Evolutionary conservation across 2,797 vertebrate species (phyloP).

Genomic region (Semaprochilodus insignis): DNA sequence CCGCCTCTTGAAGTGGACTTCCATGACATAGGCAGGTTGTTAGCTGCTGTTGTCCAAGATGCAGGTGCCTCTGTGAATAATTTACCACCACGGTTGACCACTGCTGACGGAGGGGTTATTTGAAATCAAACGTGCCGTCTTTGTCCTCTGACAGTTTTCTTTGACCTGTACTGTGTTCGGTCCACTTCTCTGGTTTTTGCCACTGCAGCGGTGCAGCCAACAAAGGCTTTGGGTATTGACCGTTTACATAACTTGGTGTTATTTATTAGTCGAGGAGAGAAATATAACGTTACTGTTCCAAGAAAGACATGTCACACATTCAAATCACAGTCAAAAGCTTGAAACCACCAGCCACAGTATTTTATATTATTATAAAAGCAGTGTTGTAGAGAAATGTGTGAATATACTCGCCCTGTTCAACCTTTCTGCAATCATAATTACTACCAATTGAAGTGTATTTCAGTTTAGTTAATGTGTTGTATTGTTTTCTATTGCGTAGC

Average conservation of each 20-base stretch:
- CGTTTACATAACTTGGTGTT: background rate
- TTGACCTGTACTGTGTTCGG: constrained; percentile 32
- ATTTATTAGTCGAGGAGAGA: too few species aligned
- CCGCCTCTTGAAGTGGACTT: constrained; percentile 49
- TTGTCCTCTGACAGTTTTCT: constrained; percentile 53
- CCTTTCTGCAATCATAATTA: too few species aligned
- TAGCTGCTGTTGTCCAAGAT: constrained; percentile 52
- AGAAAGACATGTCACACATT: too few species aligned
- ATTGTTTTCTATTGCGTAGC: too few species aligned
- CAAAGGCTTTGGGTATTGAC: background rate
- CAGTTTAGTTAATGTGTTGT: too few species aligned
- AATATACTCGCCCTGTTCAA: too few species aligned
- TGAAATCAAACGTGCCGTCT: constrained; percentile 58
- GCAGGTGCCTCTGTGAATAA: constrained; percentile 61
- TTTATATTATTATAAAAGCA: too few species aligned
- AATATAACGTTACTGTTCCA: too few species aligned
- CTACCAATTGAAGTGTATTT: too few species aligned
- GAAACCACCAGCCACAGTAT: too few species aligned
- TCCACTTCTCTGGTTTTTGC: constrained; percentile 4
- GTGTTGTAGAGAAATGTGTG: too few species aligned
- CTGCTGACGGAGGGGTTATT: constrained; percentile 63
- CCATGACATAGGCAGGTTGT: constrained; percentile 58
- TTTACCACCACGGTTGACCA: constrained; percentile 62
- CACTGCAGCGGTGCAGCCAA: background rate
- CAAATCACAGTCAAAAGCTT: too few species aligned